These are phyloP conservation scores for Nomada fucata DNA, from an alignment of 2,888 invertebrate genomes.

Conservation along the genomic window DNA sequence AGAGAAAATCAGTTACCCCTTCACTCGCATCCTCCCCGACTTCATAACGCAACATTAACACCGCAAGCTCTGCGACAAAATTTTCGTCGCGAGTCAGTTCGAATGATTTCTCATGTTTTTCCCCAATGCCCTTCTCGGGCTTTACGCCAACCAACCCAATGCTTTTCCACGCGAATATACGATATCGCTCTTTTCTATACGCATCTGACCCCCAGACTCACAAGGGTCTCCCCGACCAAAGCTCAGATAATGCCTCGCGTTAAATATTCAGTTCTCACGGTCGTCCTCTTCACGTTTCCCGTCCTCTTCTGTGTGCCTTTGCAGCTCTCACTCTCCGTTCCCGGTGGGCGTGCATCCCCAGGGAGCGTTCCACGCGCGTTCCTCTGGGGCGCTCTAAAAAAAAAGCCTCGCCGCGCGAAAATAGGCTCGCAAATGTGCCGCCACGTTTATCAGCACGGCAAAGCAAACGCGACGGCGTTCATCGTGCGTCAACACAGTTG, in stretches of 20 bases:
- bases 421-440: slow-evolving; percentile 28
- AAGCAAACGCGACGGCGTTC: slow-evolving; percentile 24
- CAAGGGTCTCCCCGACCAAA: not conserved
- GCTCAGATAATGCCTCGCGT: not conserved
- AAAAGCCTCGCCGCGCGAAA: slow-evolving; percentile 32
- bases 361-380: not conserved
- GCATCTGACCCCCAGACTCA: not conserved
- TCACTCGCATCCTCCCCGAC: too few relatives aligned
- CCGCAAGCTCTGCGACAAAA: too few relatives aligned
- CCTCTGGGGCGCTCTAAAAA: slow-evolving; percentile 29
- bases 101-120: too few relatives aligned
- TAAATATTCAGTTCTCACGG: slow-evolving; percentile 6
- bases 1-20: too few relatives aligned
- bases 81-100: too few relatives aligned
- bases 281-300: slow-evolving; percentile 13
- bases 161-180: too few relatives aligned
- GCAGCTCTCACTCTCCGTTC: not conserved
- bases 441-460: slow-evolving; percentile 28
- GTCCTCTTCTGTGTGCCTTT: not conserved
- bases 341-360: not conserved
- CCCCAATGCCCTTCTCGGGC: too few relatives aligned
- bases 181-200: too few relatives aligned
- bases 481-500: slow-evolving; percentile 38
- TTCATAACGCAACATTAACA: too few relatives aligned
- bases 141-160: too few relatives aligned